Percentiles rank a stretch among this genome's conserved stretches.
phyloP scores from a whole-genome alignment of 2,113 vertebrate genomes.

The Passer domesticus region DNA sequence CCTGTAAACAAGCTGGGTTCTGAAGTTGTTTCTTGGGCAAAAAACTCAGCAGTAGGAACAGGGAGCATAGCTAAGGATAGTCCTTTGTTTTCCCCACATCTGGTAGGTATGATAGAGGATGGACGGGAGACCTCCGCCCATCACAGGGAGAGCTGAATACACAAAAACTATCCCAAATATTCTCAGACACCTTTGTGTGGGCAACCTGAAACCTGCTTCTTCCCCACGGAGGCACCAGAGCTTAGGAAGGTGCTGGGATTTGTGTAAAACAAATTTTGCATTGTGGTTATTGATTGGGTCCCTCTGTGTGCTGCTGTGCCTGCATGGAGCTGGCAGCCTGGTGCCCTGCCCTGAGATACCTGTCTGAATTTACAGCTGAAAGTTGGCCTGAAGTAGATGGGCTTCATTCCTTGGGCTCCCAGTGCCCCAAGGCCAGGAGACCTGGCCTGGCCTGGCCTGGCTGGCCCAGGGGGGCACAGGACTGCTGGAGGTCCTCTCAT shows the following conservation, averaged over 20 bases:
- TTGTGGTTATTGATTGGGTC: not conserved
- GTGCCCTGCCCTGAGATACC: not conserved
- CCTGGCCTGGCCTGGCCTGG: not conserved
- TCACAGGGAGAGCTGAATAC: not conserved
- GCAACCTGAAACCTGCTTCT: not conserved
- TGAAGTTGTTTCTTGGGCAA: not conserved
- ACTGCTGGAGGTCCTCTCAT: not conserved
- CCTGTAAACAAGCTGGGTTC: not conserved
- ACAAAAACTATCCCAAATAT: not conserved
- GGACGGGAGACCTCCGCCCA: not conserved
- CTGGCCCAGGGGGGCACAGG: not conserved
- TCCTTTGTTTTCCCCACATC: too few relatives aligned
- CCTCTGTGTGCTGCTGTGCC: not conserved
- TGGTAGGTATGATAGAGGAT: not conserved
- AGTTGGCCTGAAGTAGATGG: not conserved
- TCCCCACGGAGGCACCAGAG: not conserved
- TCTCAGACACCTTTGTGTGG: not conserved
- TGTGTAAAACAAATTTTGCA: not conserved
- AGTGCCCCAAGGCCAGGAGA: not conserved
- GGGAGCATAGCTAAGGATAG: not conserved
- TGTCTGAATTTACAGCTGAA: not conserved
- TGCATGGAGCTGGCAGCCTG: not conserved
- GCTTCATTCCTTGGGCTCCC: not conserved
- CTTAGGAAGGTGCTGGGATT: not conserved
- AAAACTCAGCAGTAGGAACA: not conserved